These are phyloP conservation scores for Subacronicta megacephala DNA, from an alignment of 2,888 invertebrate species.

Conservation along the genomic window DNA sequence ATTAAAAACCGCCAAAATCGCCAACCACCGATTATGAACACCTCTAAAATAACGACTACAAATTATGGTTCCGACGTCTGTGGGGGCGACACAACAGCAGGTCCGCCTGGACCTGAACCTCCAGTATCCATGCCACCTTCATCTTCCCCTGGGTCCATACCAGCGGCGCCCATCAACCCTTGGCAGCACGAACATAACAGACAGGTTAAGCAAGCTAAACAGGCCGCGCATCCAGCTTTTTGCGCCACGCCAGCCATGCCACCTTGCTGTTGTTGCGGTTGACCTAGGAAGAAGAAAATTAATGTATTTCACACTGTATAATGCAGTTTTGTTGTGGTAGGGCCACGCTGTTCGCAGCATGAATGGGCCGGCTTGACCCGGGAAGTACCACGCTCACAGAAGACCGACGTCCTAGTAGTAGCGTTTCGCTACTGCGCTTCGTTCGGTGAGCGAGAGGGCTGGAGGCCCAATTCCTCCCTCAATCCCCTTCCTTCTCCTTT, in stretches of 20 bases:
- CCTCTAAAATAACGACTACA: neutral
- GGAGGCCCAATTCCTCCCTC: too few species aligned
- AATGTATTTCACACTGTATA: too few species aligned
- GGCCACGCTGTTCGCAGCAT: too few species aligned
- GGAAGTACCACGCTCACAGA: too few species aligned
- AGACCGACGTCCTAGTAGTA: too few species aligned
- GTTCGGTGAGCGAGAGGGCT: too few species aligned
- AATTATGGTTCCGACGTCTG: neutral
- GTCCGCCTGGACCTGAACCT: neutral
- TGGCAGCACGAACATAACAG: conserved; percentile 66
- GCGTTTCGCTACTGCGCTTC: too few species aligned
- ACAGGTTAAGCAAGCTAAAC: conserved; percentile 62
- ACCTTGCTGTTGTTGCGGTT: conserved; percentile 3
- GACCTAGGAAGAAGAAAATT: conserved; percentile 10
- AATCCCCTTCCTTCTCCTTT: too few species aligned
- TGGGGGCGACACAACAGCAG: neutral
- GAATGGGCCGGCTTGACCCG: too few species aligned
- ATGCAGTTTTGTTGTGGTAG: too few species aligned
- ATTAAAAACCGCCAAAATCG: neutral
- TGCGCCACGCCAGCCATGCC: conserved; percentile 6
- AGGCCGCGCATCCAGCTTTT: conserved; percentile 38
- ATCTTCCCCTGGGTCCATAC: conserved; percentile 8
- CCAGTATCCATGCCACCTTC: neutral
- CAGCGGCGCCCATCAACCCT: conserved; percentile 33
- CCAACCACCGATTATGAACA: neutral